A percentile compares a stretch with the other conserved stretches of the same genome.
Conservation (phyloP, 2,888 invertebrate species). For the Tenthredo distinguenda region DNA sequence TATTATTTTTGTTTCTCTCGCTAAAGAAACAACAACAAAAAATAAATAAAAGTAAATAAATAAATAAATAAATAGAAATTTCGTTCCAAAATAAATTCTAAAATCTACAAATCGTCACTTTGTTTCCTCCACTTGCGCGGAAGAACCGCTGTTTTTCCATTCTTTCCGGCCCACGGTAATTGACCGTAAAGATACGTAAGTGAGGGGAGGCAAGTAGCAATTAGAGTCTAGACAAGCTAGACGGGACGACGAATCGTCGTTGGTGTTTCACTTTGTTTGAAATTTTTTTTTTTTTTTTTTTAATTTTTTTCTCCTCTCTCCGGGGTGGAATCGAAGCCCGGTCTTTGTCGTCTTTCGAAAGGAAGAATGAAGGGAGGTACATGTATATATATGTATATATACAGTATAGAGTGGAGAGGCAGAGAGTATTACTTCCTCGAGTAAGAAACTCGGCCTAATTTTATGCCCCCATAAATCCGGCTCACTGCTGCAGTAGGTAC, state of each 20-base stretch:
- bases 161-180: not conserved
- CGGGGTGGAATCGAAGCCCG: not conserved
- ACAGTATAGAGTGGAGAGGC: no score
- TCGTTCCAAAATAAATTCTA: no score
- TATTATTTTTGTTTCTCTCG: not conserved
- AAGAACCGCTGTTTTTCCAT: not conserved
- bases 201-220: not conserved
- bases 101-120: not conserved
- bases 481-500: not conserved
- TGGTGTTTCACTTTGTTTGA: not conserved
- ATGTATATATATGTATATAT: not conserved
- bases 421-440: not conserved
- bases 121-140: not conserved
- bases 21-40: no score
- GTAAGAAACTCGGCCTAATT: constrained; percentile 34
- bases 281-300: not conserved
- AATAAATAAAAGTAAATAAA: no score
- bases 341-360: not conserved
- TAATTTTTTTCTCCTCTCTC: not conserved
- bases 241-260: not conserved
- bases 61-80: no score
- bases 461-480: constrained; percentile 41
- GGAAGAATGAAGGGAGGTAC: not conserved
- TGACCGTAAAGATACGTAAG: not conserved
- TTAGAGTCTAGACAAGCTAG: not conserved